phyloP scores from a whole-genome alignment of 2,888 invertebrate species.

The Bombyx huttoni region DNA sequence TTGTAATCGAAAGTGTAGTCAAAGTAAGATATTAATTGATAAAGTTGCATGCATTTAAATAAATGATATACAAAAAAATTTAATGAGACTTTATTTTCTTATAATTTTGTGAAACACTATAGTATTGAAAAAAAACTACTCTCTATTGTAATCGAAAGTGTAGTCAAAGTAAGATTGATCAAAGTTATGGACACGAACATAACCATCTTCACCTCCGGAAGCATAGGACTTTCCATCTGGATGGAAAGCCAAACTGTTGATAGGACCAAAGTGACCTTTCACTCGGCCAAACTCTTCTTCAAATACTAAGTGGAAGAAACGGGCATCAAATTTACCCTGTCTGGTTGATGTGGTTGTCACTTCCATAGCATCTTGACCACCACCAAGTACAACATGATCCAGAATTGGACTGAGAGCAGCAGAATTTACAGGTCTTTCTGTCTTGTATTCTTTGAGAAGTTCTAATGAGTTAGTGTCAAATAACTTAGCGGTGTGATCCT shows the following conservation, averaged over 20 bases:
- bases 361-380: conserved; percentile 99
- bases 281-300: conserved; percentile 97
- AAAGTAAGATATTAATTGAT: conserved; percentile 94
- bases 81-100: neutral
- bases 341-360: conserved; percentile 95
- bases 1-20: conserved; percentile 94
- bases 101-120: conserved; percentile 1
- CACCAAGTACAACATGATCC: conserved; percentile 97
- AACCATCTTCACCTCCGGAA: conserved; percentile 99
- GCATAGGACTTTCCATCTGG: conserved; percentile 97
- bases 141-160: conserved; percentile 86
- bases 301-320: conserved; percentile 95
- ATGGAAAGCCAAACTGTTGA: conserved; percentile 98
- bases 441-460: conserved; percentile 94
- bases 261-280: conserved; percentile 99
- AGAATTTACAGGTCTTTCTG: conserved; percentile 97
- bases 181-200: conserved; percentile 95
- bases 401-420: conserved; percentile 95
- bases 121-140: conserved; percentile 26
- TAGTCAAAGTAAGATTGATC: conserved; percentile 97
- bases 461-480: conserved; percentile 92
- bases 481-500: conserved; percentile 95
- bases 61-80: neutral
- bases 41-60: too few relatives aligned
- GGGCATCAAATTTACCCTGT: conserved; percentile 96